Evolutionary conservation across 2,113 vertebrate species (phyloP).

Genomic region (Dolichotis patagonum): DNA sequence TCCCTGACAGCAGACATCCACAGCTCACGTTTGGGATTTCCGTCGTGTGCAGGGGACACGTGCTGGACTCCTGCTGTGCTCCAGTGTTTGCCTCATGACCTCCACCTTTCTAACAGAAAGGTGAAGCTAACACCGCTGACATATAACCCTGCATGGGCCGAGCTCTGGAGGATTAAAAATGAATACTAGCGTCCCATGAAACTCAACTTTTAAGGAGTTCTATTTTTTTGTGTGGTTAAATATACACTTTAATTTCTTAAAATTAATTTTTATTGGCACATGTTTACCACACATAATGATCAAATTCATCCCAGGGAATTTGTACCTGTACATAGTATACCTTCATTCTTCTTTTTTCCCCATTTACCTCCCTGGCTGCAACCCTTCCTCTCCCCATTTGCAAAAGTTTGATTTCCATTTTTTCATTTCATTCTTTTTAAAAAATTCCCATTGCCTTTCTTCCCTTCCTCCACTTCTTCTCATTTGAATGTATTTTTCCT

Average conservation of each 20-base stretch:
- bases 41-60: not conserved
- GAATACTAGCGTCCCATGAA: not conserved
- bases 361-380: too few species aligned
- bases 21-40: not conserved
- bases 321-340: too few species aligned
- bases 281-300: not conserved
- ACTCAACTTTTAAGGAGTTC: not conserved
- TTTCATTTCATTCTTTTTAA: too few species aligned
- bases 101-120: not conserved
- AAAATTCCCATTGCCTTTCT: too few species aligned
- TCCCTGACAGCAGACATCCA: not conserved
- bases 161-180: slow-evolving; percentile 13
- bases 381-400: too few species aligned
- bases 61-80: not conserved
- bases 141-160: not conserved
- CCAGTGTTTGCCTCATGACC: not conserved
- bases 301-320: too few species aligned
- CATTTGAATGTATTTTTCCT: too few species aligned
- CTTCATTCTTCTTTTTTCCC: too few species aligned
- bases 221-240: not conserved
- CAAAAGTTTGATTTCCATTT: too few species aligned
- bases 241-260: not conserved
- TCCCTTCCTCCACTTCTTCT: too few species aligned
- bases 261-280: not conserved
- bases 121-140: not conserved